Conservation (phyloP, 2,113 vertebrate genomes). For the Erinaceus europaeus region DNA sequence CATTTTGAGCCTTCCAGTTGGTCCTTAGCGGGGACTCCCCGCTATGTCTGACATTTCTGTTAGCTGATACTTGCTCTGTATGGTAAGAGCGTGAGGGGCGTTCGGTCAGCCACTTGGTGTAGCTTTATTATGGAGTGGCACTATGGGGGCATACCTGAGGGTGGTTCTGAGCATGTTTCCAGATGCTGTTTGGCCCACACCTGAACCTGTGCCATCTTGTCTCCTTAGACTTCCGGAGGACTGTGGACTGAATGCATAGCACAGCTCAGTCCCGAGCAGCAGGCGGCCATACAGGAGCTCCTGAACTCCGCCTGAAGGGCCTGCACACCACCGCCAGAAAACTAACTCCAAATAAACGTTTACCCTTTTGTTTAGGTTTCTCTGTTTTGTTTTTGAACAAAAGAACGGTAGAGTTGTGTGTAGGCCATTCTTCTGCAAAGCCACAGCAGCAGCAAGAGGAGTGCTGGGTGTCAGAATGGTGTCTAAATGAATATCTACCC, state of each 20-base stretch:
- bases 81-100: no score
- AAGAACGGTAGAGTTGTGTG: slow-evolving; percentile 83
- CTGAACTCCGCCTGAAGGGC: slow-evolving; percentile 93
- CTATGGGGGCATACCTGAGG: no score
- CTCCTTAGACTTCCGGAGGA: slow-evolving; percentile 89
- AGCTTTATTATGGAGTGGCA: no score
- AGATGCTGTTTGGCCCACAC: background rate
- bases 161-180: no score
- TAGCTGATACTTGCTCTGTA: no score
- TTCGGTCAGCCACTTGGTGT: no score
- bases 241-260: slow-evolving; percentile 97
- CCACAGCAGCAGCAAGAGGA: slow-evolving; percentile 72
- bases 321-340: slow-evolving; percentile 82
- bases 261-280: slow-evolving; percentile 93
- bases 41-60: background rate
- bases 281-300: slow-evolving; percentile 97
- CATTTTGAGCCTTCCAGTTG: background rate
- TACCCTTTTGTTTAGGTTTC: slow-evolving; percentile 89
- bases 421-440: slow-evolving; percentile 80
- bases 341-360: slow-evolving; percentile 88
- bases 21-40: background rate
- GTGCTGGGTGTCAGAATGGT: slow-evolving; percentile 67
- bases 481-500: slow-evolving; percentile 70
- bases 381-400: slow-evolving; percentile 87
- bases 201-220: slow-evolving; percentile 34